Evolutionary conservation across 2,888 invertebrate genomes (phyloP).

Genomic region (Nephrotoma guestfalica): DNA sequence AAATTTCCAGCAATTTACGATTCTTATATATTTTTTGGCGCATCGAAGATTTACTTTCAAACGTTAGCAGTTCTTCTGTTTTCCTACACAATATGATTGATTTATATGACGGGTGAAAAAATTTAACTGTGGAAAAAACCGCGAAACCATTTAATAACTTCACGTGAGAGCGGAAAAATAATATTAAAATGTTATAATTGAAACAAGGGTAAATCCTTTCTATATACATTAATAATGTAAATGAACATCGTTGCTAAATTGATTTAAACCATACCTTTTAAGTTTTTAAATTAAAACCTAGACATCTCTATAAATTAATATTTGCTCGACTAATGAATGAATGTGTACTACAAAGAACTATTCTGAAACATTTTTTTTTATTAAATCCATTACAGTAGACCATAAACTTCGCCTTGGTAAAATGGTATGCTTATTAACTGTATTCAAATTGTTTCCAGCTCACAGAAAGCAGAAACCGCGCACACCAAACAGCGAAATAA

Average conservation of each 20-base stretch:
- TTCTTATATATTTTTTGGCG: not conserved
- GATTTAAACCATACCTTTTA: not conserved
- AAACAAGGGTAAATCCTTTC: not conserved
- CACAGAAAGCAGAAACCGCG: not conserved
- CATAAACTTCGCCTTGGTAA: not conserved
- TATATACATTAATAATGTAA: not conserved
- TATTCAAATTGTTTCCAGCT: not conserved
- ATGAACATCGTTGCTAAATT: not conserved
- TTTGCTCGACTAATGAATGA: not conserved
- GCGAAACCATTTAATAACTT: not conserved
- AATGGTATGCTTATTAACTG: not conserved
- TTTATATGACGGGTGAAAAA: not conserved
- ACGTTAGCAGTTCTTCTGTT: not conserved
- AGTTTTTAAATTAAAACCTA: not conserved
- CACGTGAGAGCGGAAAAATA: not conserved
- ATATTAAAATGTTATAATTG: not conserved
- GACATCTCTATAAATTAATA: not conserved
- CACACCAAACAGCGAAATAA: not conserved
- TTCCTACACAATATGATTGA: not conserved
- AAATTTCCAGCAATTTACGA: not conserved
- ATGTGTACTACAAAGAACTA: not conserved
- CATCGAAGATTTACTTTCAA: not conserved
- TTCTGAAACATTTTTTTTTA: not conserved
- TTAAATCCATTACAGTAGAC: not conserved
- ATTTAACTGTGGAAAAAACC: not conserved